A percentile compares a stretch with the other conserved stretches of the same genome.
Conservation (phyloP, 2,888 invertebrate species). For the Sepioteuthis lessoniana region DNA sequence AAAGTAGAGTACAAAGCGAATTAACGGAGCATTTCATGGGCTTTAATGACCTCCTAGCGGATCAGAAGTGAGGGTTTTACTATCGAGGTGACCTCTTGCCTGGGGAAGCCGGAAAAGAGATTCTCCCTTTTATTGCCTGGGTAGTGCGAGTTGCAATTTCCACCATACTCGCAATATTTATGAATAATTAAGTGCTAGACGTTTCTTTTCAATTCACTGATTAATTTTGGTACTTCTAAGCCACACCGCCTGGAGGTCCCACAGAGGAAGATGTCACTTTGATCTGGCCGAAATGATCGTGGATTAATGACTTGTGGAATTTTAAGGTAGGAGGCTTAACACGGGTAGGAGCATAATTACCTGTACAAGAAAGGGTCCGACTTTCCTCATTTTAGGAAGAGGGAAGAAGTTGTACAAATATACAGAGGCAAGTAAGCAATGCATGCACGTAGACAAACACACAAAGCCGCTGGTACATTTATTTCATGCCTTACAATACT, state of each 20-base stretch:
- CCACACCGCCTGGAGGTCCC: background rate
- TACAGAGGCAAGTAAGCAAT: background rate
- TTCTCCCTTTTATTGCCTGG: background rate
- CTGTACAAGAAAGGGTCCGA: background rate
- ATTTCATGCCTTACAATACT: no score
- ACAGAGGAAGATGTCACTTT: background rate
- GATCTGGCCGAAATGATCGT: background rate
- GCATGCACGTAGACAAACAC: background rate
- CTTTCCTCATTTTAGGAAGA: background rate
- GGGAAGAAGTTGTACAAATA: background rate
- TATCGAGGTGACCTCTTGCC: background rate
- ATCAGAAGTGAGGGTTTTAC: background rate
- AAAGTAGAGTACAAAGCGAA: background rate
- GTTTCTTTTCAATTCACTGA: conserved; percentile 33
- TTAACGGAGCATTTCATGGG: background rate
- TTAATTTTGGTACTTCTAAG: conserved; percentile 12
- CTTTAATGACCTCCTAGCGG: conserved; percentile 2
- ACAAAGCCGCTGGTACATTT: background rate
- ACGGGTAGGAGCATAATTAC: background rate
- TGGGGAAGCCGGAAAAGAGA: background rate
- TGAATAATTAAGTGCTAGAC: conserved; percentile 17
- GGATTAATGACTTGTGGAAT: conserved; percentile 9
- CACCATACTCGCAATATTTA: conserved; percentile 15
- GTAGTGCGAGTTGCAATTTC: background rate
- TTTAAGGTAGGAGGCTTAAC: background rate